These are phyloP conservation scores for Cyprinus carpio DNA, from an alignment of 2,113 vertebrate species.

Conservation along the genomic window DNA sequence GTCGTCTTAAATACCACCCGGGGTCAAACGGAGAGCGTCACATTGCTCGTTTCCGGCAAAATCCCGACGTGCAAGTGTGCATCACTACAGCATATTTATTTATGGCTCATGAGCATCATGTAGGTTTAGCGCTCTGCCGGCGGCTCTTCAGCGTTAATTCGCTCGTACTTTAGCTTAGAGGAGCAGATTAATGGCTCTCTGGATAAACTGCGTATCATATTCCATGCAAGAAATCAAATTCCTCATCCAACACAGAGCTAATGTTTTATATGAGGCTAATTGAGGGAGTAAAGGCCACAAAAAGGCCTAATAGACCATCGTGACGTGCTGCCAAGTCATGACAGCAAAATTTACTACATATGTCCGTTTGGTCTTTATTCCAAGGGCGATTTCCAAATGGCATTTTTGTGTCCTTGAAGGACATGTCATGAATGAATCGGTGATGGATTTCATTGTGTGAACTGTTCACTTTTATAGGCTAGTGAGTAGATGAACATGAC, in stretches of 20 bases:
- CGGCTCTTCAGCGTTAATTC: background rate
- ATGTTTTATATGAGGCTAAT: background rate
- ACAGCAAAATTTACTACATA: background rate
- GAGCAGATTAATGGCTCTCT: slow-evolving; percentile 3
- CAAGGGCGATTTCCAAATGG: background rate
- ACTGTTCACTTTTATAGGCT: background rate
- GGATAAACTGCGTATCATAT: background rate
- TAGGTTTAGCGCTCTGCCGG: background rate
- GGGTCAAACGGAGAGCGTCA: slow-evolving; percentile 12
- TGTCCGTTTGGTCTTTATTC: background rate
- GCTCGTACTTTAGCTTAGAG: background rate
- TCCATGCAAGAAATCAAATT: background rate
- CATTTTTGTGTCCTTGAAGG: background rate
- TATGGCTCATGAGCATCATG: slow-evolving; percentile 25
- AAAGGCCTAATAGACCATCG: slow-evolving; percentile 1
- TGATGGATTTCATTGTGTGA: background rate
- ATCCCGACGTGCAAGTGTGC: background rate
- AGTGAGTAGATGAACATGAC: background rate
- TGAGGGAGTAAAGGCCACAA: slow-evolving; percentile 11
- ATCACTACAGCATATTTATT: background rate
- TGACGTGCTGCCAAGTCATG: background rate
- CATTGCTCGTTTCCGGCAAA: background rate
- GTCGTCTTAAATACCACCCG: background rate
- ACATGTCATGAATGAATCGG: background rate
- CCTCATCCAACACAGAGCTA: background rate